These are phyloP conservation scores for Drosophila pruinosa DNA, from an alignment of 1,140 invertebrate genomes.

Conservation along the genomic window DNA sequence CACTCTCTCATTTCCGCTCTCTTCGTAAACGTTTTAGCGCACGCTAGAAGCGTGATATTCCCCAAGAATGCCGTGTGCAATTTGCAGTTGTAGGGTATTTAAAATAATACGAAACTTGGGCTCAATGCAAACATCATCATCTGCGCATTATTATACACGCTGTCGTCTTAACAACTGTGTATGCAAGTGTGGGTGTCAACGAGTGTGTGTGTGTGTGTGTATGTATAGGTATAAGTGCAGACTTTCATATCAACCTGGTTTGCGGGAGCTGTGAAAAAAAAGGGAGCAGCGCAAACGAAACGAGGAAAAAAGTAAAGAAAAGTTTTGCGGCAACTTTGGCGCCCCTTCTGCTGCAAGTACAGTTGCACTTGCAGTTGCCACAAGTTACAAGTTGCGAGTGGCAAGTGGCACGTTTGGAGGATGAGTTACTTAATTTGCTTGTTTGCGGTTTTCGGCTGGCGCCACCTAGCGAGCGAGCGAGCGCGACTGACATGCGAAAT, in stretches of 20 bases:
- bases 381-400: background rate
- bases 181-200: background rate
- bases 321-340: constrained; percentile 39
- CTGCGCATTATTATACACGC: constrained; percentile 42
- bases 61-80: too few relatives aligned
- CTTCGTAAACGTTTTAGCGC: constrained; percentile 4
- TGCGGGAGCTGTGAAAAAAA: background rate
- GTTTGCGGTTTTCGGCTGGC: constrained; percentile 34
- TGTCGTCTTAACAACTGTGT: background rate
- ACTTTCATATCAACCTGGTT: constrained; percentile 11
- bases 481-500: background rate
- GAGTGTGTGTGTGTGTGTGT: background rate
- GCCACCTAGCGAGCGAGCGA: background rate
- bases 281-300: too few relatives aligned
- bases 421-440: constrained; percentile 57
- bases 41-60: too few relatives aligned
- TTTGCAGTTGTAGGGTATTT: constrained; percentile 17
- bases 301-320: background rate
- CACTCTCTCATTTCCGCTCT: background rate
- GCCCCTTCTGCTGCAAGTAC: constrained; percentile 6
- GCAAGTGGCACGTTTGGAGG: background rate
- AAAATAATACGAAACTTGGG: background rate
- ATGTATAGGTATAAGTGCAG: background rate
- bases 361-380: constrained; percentile 14
- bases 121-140: constrained; percentile 51